Percentiles rank a stretch among this genome's conserved stretches.
Evolutionary conservation across 1,140 invertebrate genomes (phyloP).

Genomic region (Drosophila nebulosa): DNA sequence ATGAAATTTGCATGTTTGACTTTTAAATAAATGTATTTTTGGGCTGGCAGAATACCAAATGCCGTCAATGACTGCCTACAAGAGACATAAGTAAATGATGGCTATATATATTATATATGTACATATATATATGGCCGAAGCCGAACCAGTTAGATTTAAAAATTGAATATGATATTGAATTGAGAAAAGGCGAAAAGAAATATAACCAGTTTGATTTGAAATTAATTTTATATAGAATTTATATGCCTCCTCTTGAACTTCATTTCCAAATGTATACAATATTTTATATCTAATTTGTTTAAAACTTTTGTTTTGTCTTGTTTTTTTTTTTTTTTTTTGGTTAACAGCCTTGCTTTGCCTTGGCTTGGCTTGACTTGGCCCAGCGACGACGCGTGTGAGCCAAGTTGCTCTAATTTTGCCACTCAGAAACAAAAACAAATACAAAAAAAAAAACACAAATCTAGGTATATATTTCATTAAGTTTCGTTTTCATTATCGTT

Average conservation of each 20-base stretch:
- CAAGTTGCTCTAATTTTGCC: constrained; percentile 62
- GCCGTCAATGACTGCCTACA: constrained; percentile 48
- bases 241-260: constrained; percentile 50
- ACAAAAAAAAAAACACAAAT: not conserved
- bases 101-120: constrained; percentile 41
- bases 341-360: constrained; percentile 66
- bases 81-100: constrained; percentile 46
- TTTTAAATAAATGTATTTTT: constrained; percentile 42
- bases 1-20: constrained; percentile 65
- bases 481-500: constrained; percentile 4
- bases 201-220: constrained; percentile 58
- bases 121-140: not conserved
- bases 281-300: constrained; percentile 57
- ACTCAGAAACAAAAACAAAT: constrained; percentile 18
- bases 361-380: no score
- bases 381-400: constrained; percentile 56
- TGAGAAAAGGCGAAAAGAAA: constrained; percentile 18
- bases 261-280: constrained; percentile 45
- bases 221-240: constrained; percentile 70
- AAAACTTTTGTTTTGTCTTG: constrained; percentile 38
- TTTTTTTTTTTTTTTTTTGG: constrained; percentile 37
- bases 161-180: constrained; percentile 52
- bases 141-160: constrained; percentile 63
- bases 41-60: constrained; percentile 39
- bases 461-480: constrained; percentile 8